Conservation (phyloP, 2,888 invertebrate genomes). For the Biston betularia region DNA sequence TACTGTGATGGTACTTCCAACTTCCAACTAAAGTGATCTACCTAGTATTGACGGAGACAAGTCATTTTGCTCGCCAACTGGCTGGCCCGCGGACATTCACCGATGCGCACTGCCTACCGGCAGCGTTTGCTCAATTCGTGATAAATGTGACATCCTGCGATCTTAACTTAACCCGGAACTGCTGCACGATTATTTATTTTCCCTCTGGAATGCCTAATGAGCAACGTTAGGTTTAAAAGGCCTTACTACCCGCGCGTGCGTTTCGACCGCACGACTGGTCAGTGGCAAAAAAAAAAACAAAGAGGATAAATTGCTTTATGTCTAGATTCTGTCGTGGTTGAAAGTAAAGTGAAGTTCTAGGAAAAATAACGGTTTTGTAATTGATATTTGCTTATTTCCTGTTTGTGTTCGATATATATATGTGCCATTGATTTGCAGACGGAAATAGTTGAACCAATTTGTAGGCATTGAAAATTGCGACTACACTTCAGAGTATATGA, state of each 20-base stretch:
- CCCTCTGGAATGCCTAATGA: conserved; percentile 54
- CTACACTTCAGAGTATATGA: no score
- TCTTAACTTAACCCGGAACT: conserved; percentile 63
- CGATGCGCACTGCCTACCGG: conserved; percentile 63
- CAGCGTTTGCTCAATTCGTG: conserved; percentile 65
- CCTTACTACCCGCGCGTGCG: conserved; percentile 12
- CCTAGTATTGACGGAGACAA: no score
- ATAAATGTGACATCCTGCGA: conserved; percentile 69
- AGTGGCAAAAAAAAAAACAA: conserved; percentile 6
- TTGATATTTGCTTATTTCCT: neutral
- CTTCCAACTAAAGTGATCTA: no score
- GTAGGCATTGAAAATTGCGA: no score
- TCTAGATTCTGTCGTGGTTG: conserved; percentile 13
- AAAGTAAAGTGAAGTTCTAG: conserved; percentile 1
- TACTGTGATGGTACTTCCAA: no score
- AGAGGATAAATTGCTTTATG: conserved; percentile 13
- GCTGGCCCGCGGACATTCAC: conserved; percentile 52
- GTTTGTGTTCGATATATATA: neutral
- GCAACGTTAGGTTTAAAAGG: conserved; percentile 35
- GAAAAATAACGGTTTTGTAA: neutral
- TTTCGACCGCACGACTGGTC: conserved; percentile 17
- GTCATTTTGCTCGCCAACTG: conserved; percentile 32
- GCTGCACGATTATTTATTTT: conserved; percentile 61
- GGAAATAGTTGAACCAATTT: no score
- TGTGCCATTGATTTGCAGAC: no score